These are phyloP conservation scores for Tetramorium bicarinatum DNA, from an alignment of 2,888 invertebrate species.

Conservation along the genomic window DNA sequence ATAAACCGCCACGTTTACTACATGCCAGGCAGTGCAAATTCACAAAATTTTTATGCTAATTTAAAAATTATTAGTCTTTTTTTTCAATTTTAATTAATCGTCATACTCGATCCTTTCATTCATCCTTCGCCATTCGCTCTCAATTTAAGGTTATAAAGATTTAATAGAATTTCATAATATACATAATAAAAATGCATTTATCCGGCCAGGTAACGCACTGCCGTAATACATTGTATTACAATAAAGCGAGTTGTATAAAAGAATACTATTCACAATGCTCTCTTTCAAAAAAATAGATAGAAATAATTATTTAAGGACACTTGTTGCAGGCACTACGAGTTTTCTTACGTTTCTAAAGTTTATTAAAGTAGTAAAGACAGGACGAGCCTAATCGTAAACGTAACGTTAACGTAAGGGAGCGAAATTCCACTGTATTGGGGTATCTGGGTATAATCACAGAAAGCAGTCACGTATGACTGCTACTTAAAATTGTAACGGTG, in stretches of 20 bases:
- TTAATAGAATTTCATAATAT: constrained; percentile 66
- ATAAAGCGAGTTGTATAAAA: constrained; percentile 79
- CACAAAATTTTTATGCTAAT: constrained; percentile 64
- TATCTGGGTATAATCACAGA: constrained; percentile 73
- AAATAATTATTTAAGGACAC: constrained; percentile 77
- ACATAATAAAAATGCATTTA: constrained; percentile 73
- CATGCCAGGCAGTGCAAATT: constrained; percentile 71
- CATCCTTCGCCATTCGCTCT: constrained; percentile 55
- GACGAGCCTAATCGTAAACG: constrained; percentile 54
- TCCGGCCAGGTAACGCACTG: constrained; percentile 65
- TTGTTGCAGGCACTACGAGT: constrained; percentile 64
- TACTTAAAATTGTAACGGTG: constrained; percentile 49
- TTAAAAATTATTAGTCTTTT: constrained; percentile 69
- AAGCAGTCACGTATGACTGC: constrained; percentile 64
- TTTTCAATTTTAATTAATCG: constrained; percentile 30
- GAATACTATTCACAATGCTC: constrained; percentile 82
- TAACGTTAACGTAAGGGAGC: constrained; percentile 60
- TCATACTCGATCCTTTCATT: constrained; percentile 46
- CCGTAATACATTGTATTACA: constrained; percentile 70
- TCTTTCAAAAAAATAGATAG: constrained; percentile 65
- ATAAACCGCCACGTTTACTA: constrained; percentile 72
- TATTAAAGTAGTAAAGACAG: constrained; percentile 45
- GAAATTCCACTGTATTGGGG: constrained; percentile 60
- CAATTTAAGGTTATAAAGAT: constrained; percentile 25
- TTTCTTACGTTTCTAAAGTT: constrained; percentile 34